Percentiles rank a stretch among this genome's conserved stretches.
These are phyloP conservation scores for Corythornis cristatus DNA, from an alignment of 2,113 vertebrate genomes.

Conservation along the genomic window DNA sequence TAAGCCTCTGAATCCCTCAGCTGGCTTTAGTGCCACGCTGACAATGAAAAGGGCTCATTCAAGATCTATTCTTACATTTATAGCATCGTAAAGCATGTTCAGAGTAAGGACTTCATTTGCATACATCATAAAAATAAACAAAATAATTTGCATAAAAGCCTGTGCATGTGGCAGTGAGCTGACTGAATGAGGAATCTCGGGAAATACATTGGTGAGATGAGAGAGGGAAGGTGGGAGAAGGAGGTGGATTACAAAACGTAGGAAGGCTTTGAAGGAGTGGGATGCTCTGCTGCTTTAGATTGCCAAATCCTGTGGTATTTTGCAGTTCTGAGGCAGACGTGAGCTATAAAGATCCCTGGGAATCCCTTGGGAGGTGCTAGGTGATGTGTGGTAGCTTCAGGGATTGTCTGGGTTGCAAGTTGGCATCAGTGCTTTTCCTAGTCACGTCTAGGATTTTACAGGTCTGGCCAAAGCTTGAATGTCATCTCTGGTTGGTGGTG, in stretches of 20 bases:
- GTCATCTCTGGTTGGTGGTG: neutral
- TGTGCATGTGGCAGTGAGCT: neutral
- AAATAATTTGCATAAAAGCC: constrained; percentile 62
- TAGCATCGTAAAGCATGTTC: constrained; percentile 52
- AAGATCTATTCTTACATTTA: constrained; percentile 62
- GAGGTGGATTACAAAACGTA: neutral
- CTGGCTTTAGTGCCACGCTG: constrained; percentile 34
- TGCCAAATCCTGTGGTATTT: neutral
- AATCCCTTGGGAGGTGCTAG: neutral
- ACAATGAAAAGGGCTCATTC: constrained; percentile 58
- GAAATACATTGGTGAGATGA: neutral
- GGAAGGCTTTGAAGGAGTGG: neutral
- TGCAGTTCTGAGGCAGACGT: neutral
- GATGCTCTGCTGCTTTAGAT: neutral
- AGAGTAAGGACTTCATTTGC: constrained; percentile 59
- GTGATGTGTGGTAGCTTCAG: neutral
- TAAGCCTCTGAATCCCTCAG: constrained; percentile 44
- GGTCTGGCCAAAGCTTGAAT: neutral
- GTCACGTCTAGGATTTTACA: neutral
- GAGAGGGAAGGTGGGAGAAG: neutral
- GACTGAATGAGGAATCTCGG: neutral
- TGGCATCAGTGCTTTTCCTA: neutral
- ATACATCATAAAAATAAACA: constrained; percentile 66
- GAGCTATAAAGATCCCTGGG: neutral
- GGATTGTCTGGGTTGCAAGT: neutral